phyloP scores from a whole-genome alignment of 1,140 invertebrate species.

The Drosophila sucinea region DNA sequence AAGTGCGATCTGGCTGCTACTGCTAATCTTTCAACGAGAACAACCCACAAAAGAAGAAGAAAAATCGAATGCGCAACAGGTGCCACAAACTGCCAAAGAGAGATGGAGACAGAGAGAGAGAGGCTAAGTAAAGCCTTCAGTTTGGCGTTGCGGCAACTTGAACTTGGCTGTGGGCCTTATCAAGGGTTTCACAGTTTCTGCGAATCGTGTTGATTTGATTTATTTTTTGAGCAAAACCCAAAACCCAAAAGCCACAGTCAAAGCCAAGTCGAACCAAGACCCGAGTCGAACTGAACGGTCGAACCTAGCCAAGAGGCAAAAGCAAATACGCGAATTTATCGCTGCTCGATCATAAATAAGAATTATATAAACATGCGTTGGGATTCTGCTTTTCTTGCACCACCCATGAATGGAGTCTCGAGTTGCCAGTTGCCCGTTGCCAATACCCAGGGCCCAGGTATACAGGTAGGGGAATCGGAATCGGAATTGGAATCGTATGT shows the following conservation, averaged over 20 bases:
- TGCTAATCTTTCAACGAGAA: conserved; percentile 10
- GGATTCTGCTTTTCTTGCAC: conserved; percentile 29
- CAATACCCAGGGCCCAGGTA: background rate
- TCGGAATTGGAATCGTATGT: conserved; percentile 4
- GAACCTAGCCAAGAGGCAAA: background rate
- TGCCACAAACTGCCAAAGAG: background rate
- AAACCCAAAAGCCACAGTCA: conserved; percentile 27
- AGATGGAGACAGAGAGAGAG: background rate
- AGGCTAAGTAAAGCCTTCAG: background rate
- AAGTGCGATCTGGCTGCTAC: conserved; percentile 12
- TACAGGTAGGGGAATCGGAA: conserved; percentile 13
- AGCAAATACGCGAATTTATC: conserved; percentile 63
- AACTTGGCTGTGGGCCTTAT: conserved; percentile 14
- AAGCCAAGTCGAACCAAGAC: background rate
- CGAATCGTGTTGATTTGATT: conserved; percentile 82
- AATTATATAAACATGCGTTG: conserved; percentile 82
- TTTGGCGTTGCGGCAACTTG: conserved; percentile 1
- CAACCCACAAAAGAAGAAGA: conserved; percentile 1
- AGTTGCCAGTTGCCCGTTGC: conserved; percentile 1
- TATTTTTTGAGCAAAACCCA: conserved; percentile 60
- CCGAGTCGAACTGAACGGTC: background rate
- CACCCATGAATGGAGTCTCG: conserved; percentile 69
- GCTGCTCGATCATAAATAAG: conserved; percentile 78
- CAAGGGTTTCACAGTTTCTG: conserved; percentile 52
- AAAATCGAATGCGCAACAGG: conserved; percentile 4